A percentile compares a stretch with the other conserved stretches of the same genome.
These are phyloP conservation scores for Chorisops tibialis DNA, from an alignment of 2,888 invertebrate species.

Conservation along the genomic window DNA sequence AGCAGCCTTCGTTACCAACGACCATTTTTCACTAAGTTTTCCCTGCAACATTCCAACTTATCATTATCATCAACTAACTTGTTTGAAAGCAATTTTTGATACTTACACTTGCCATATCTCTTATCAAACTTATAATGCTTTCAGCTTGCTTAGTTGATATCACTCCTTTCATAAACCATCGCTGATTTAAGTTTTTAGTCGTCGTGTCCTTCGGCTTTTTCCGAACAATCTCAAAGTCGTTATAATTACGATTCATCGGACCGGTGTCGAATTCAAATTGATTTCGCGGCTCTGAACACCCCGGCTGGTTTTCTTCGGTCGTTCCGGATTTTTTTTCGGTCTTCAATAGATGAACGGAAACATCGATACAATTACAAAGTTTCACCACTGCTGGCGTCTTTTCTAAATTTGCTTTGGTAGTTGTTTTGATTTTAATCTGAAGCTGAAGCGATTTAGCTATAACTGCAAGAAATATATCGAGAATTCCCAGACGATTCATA, in stretches of 20 bases:
- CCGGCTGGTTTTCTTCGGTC: background rate
- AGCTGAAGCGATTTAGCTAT: constrained; percentile 88
- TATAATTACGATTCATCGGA: constrained; percentile 12
- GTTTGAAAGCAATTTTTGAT: background rate
- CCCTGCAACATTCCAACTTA: constrained; percentile 59
- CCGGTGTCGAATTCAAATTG: constrained; percentile 26
- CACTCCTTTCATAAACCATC: constrained; percentile 86
- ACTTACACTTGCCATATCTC: constrained; percentile 88
- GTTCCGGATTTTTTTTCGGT: constrained; percentile 16
- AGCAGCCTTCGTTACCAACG: constrained; percentile 79
- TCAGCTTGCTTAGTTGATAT: constrained; percentile 83
- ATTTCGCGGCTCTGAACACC: background rate
- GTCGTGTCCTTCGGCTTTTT: constrained; percentile 39
- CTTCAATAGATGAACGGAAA: constrained; percentile 47
- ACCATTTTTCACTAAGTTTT: constrained; percentile 81
- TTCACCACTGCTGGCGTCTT: constrained; percentile 54
- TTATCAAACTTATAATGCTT: constrained; percentile 79
- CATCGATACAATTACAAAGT: constrained; percentile 48
- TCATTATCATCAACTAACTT: background rate
- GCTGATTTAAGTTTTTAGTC: constrained; percentile 49
- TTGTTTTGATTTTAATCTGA: constrained; percentile 70
- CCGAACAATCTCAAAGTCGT: constrained; percentile 34
- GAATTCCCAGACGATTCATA: constrained; percentile 66
- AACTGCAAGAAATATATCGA: constrained; percentile 87
- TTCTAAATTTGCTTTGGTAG: constrained; percentile 54